A percentile compares a stretch with the other conserved stretches of the same genome.
phyloP scores from a whole-genome alignment of 2,113 vertebrate genomes.

The Hymenochirus boettgeri region DNA sequence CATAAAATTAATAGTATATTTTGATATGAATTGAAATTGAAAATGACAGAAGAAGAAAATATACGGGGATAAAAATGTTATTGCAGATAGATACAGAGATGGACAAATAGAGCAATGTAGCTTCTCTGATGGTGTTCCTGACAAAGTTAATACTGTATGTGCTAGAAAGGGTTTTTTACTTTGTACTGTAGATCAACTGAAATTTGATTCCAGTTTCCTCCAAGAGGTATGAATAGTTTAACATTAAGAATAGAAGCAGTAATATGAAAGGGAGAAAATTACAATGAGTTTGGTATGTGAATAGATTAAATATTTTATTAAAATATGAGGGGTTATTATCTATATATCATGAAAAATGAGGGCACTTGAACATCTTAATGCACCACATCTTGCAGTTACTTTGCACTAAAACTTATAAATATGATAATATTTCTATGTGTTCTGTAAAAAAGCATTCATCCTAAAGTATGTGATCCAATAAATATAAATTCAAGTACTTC shows the following conservation, averaged over 20 bases:
- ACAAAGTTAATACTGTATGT: conserved; percentile 28
- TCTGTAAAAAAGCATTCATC: conserved; percentile 12
- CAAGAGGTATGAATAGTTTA: conserved; percentile 29
- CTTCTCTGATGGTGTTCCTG: not conserved
- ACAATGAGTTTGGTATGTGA: conserved; percentile 20
- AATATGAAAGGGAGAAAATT: conserved; percentile 21
- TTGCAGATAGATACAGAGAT: too few species aligned
- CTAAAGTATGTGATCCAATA: conserved; percentile 29
- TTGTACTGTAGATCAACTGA: conserved; percentile 25
- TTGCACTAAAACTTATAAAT: conserved; percentile 31
- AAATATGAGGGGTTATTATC: conserved; percentile 31
- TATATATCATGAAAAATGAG: conserved; percentile 40
- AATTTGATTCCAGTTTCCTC: conserved; percentile 33
- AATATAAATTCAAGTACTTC: conserved; percentile 27
- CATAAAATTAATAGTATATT: conserved; percentile 21
- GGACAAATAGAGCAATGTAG: too few species aligned
- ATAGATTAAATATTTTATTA: conserved; percentile 25
- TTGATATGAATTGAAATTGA: not conserved
- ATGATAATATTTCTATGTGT: conserved; percentile 33
- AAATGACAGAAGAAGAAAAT: conserved; percentile 7
- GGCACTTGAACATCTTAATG: conserved; percentile 27
- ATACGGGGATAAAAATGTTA: too few species aligned
- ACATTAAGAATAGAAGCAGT: conserved; percentile 26
- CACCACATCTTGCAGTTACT: conserved; percentile 28
- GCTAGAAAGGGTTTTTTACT: conserved; percentile 31